These are phyloP conservation scores for Chauna torquata DNA, from an alignment of 2,113 vertebrate species.

Conservation along the genomic window DNA sequence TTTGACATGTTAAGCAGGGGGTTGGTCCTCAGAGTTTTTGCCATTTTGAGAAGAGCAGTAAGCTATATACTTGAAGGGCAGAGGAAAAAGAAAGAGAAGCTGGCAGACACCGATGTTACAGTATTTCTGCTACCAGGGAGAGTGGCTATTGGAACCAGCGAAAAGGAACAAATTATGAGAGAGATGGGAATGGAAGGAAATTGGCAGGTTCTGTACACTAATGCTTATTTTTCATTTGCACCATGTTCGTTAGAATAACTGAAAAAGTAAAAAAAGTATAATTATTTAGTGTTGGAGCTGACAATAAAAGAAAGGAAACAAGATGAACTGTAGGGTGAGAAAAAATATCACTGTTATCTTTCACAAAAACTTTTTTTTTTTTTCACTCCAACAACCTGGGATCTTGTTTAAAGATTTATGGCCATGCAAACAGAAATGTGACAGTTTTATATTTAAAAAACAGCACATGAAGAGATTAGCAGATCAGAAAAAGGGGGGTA, in stretches of 20 bases:
- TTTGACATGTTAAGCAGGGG: conserved; percentile 71
- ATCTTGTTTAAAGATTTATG: neutral
- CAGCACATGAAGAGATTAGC: neutral
- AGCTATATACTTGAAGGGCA: neutral
- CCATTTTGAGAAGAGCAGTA: conserved; percentile 56
- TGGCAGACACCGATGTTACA: conserved; percentile 43
- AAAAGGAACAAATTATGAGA: conserved; percentile 62
- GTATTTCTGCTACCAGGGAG: conserved; percentile 68
- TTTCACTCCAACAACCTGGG: neutral
- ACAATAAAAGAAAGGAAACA: neutral
- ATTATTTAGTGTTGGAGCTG: neutral
- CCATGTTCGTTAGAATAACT: neutral
- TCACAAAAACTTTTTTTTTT: neutral
- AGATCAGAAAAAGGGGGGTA: neutral
- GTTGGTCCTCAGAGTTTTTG: conserved; percentile 62
- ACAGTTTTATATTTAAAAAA: neutral
- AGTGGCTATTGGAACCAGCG: conserved; percentile 25
- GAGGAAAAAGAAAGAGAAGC: conserved; percentile 23
- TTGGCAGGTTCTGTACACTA: neutral
- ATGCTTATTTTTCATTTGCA: conserved; percentile 6
- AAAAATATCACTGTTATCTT: neutral
- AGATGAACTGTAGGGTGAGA: neutral
- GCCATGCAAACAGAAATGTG: neutral
- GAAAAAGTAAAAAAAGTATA: neutral
- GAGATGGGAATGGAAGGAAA: conserved; percentile 22